Evolutionary conservation across 1,140 invertebrate genomes (phyloP), one percentile per base, ranked within the genome.

Genomic region (Cryptotermes secundus): DNA sequence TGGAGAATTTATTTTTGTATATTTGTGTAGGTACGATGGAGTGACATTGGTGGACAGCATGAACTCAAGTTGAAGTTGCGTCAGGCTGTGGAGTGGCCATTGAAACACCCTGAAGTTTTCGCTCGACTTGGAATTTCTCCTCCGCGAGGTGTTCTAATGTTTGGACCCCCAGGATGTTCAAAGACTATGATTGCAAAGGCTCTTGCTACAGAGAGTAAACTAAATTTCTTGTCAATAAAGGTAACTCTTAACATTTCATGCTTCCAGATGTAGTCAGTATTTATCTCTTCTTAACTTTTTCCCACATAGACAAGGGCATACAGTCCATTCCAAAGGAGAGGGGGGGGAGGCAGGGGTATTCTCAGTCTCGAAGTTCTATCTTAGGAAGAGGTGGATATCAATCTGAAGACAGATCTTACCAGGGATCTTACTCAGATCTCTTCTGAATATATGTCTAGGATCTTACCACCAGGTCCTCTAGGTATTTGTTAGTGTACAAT

Each of bases 161-260:
- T 97, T 90, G 99, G 99, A 16, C 99, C 99, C 14, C 99, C 99
- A 0, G 99, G 99, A 9, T 99, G 98, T 88, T 98, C 97, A 0
- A 99, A 99, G 91, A 99, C 98, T 0, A 96, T 99, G 94, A 97
- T 98, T 87, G 98, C 97, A 3, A 96, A 97, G 91, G 98, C 98
- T 24, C 90, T 98, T 34, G 98, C 97, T 0, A 98, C 97, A 9
- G 96, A 99, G 89, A 99, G 97, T 87, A 96, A 97, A 87, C 90
- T 98, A 0, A 98, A 97, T 90, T 98, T 98, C 88, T 90, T 99
- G 16, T 96, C 96, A 45, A 95, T 98, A 72, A 97, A 98, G 92
- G 94, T 93, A 34, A 72, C 31, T 49, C 14, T 49, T 49, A 19
- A 12, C 16, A 14, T 42, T 14, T 42, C 9, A 42, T 42, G 9